Evolutionary conservation across 64 coral and sea anemone genomes (phyloP), one percentile per base, ranked within the genome.

Genomic region (Exaiptasia diaphana): DNA sequence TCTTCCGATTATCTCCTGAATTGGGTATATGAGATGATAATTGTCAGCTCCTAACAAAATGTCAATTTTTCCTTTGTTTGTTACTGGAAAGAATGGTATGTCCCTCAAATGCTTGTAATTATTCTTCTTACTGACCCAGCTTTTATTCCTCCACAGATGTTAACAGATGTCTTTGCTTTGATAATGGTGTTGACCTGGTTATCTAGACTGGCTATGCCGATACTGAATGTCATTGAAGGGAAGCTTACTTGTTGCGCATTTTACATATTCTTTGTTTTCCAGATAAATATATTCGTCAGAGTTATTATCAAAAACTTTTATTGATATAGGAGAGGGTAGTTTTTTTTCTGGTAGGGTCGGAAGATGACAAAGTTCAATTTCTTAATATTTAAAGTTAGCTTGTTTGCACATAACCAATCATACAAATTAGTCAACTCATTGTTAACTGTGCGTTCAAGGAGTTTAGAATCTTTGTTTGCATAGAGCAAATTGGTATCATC

Each of bases 81-180:
- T 54, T 4, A 59, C 52, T 1, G 22, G n/a, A 27, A 38, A 55
- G 23, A 79, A 79, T n/a, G 55, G 54, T 26, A 79, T 79, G 27
- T 43, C 54, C 20, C 37, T 79, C n/a, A 79, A 56, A 43, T 79
- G 75, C 39, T 79, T 59, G n/a, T 55, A 79, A 4, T 42, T 20
- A 9, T 79, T n/a, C 27, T 62, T 59, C 43, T 68, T 46, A 24
- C 33, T 45, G 29, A 90, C 69, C 88, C 55, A 90, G 73, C 69
- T 64, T 86, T 78, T 73, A 87, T 64, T 15, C 84, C 73, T 9
- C 59, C 73, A 69, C 84, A 87, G 21, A 87, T 87, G 5, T 87
- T 77, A 23, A 50, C 69, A 20, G 69, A 86, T 33, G 71, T 74
- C 60, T 86, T 73, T 41, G 81, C 68, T 73, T 30, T 7, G 25